Base-by-base conservation (phyloP, 2,113 vertebrate genomes). In the Microcebus ravelobensis region DNA sequence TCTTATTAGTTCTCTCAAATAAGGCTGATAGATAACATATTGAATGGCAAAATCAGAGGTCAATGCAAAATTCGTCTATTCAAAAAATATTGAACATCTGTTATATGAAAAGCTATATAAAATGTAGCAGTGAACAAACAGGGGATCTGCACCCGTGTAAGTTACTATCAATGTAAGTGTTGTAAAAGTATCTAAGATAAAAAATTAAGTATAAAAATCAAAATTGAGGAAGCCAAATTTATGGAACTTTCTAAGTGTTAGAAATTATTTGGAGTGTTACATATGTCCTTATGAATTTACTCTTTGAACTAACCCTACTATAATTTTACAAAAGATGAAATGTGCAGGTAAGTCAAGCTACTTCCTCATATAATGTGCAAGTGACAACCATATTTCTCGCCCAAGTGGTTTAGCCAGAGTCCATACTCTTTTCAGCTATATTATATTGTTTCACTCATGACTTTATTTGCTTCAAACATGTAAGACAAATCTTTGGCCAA, bases 121-220 rank as follows among this genome's bases (percentile, higher is more conserved):
- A 34, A 1, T 6, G 34, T 1, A 55, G 5, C 10, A 77, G 25
- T 68, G 39, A 76, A 63, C 9, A 87, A 55, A 70, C 6, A 71
- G 0, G 9, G 42, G 1, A 1, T 61, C 14, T 68, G 17, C 3
- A 59, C 4, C 12, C 8, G 8, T 10, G 18, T n/a, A n/a, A 17
- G 13, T 83, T 39, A 27, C 4, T 7, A 8, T 55, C 3, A 8
- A 34, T 50, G 11, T 21, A n/a, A 3, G 48, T 70, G 10, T 34
- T 81, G 29, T 18, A 18, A 89, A 61, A 25, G 1, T 65, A 45
- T 17, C 12, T 68, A 71, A 17, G 11, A n/a, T 55, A 87, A 91
- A 27, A 15, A 50, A 29, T 52, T 76, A 92, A 55, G 42, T 74
- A 5, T 45, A 59, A 80, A 95, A 74, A 25, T 70, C 36, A 87